Evolutionary conservation across 2,113 vertebrate genomes (phyloP).

Genomic region (Saimiri boliviensis): DNA sequence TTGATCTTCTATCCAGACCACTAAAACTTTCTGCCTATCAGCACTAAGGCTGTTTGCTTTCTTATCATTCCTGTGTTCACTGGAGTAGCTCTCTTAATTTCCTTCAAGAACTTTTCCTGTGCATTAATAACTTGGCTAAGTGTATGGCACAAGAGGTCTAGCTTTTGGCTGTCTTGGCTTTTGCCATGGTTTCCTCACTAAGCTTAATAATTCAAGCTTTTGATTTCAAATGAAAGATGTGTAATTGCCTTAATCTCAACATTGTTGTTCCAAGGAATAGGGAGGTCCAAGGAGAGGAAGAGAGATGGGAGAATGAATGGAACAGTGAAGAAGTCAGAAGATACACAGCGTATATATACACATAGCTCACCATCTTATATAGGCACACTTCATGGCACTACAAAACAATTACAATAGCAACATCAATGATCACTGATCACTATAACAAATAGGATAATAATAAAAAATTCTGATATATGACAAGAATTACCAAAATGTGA

Average conservation of each 20-base stretch:
- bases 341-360: background rate
- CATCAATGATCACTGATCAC: background rate
- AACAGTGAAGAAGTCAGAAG: background rate
- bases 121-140: background rate
- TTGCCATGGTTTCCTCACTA: background rate
- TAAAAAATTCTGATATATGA: background rate
- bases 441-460: background rate
- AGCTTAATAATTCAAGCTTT: background rate
- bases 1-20: background rate
- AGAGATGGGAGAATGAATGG: background rate
- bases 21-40: background rate
- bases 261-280: background rate
- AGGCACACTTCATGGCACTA: background rate
- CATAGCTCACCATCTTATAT: background rate
- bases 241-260: background rate
- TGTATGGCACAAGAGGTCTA: background rate
- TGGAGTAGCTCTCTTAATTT: background rate
- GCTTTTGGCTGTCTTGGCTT: background rate
- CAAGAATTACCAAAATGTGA: background rate
- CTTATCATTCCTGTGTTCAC: background rate
- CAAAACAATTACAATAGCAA: background rate
- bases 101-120: background rate
- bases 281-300: background rate
- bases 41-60: background rate
- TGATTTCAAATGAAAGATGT: background rate